phyloP scores from a whole-genome alignment of 1,140 invertebrate genomes.

The Pseudomyrmex pallidus region DNA sequence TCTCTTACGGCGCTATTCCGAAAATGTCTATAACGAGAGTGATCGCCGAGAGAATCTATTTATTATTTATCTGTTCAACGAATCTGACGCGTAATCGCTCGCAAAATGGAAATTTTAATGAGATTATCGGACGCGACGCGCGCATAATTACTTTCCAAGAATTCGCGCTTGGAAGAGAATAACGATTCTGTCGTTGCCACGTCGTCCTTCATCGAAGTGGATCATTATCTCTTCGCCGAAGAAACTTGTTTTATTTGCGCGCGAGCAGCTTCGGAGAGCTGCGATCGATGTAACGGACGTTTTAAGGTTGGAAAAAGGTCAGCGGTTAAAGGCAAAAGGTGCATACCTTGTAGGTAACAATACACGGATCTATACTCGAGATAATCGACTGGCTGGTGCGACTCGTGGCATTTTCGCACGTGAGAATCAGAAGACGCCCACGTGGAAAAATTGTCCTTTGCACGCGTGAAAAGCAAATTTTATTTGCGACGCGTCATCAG shows the following conservation, averaged over 20 bases:
- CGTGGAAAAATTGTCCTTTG: not conserved
- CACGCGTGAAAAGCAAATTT: conserved; percentile 52
- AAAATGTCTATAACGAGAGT: too few relatives aligned
- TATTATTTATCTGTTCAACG: too few relatives aligned
- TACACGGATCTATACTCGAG: not conserved
- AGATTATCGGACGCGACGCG: conserved; percentile 8
- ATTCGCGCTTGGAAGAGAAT: conserved; percentile 20
- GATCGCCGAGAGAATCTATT: not conserved
- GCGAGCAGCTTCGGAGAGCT: conserved; percentile 16
- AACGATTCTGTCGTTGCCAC: conserved; percentile 41
- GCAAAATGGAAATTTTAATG: not conserved
- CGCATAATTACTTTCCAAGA: conserved; percentile 24
- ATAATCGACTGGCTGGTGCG: conserved; percentile 40
- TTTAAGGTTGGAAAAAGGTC: conserved; percentile 64
- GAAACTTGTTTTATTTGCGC: conserved; percentile 64
- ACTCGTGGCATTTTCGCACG: conserved; percentile 56
- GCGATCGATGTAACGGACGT: conserved; percentile 61
- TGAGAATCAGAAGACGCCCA: conserved; percentile 54
- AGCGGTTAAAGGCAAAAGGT: conserved; percentile 54
- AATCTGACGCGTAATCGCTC: not conserved
- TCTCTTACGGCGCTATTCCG: too few relatives aligned
- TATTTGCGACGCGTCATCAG: not conserved
- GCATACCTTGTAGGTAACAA: conserved; percentile 26
- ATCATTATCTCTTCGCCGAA: conserved; percentile 63
- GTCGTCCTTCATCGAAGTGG: conserved; percentile 18